These are phyloP conservation scores for Microctenopoma lineatum DNA, from an alignment of 2,797 vertebrate genomes.

Conservation along the genomic window DNA sequence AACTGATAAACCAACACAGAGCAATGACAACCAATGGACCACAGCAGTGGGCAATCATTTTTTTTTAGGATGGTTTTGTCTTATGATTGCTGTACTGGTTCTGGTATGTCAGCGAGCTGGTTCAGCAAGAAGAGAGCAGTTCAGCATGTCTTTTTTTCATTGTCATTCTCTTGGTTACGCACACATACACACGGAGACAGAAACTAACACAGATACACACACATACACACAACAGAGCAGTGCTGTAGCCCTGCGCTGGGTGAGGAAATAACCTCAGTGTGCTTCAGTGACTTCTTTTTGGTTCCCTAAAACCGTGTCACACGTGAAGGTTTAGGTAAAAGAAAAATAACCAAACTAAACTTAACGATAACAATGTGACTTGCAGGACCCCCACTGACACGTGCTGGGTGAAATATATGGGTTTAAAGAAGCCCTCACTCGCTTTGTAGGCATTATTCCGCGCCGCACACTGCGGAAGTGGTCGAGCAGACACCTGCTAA, in stretches of 20 bases:
- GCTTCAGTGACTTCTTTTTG: constrained; percentile 19
- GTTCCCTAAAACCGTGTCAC: constrained; percentile 30
- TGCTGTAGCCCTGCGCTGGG: background rate
- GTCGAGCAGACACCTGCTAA: constrained; percentile 69
- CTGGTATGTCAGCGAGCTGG: constrained; percentile 64
- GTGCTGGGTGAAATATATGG: background rate
- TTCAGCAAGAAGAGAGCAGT: constrained; percentile 45
- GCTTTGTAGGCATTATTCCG: constrained; percentile 7
- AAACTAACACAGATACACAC: background rate
- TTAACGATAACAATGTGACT: background rate
- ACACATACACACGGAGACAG: background rate
- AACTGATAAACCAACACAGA: constrained; percentile 43
- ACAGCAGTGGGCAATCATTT: constrained; percentile 1
- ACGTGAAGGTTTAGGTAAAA: background rate
- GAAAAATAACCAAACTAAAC: background rate
- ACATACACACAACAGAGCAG: background rate
- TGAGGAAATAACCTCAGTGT: constrained; percentile 26
- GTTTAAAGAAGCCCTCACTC: background rate
- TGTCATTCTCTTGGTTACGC: constrained; percentile 9
- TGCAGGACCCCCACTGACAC: background rate
- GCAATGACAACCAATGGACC: constrained; percentile 16
- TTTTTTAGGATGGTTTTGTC: background rate
- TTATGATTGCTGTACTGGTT: constrained; percentile 18
- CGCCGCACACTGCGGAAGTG: constrained; percentile 66
- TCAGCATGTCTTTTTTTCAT: constrained; percentile 30